Base-by-base conservation (phyloP, 2,888 invertebrate species). In the Drosophila suboccidentalis region DNA sequence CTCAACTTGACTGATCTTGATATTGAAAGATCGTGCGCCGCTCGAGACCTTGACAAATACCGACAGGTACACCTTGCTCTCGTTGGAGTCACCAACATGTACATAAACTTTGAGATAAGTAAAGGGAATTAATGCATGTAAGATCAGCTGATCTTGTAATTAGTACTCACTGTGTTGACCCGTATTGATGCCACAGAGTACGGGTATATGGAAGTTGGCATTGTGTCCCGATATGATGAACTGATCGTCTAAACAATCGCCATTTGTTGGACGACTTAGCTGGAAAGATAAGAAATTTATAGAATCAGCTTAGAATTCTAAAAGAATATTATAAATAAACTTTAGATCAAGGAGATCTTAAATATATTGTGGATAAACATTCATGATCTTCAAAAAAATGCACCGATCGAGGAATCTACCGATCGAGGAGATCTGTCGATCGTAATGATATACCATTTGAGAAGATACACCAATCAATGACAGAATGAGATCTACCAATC, bases 111-210 rank as follows among this genome's bases (percentile, higher is more conserved):
- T 13, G 94, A 92, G 11, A 6, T 4, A 1, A 55, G 29, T 13
- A 15, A 46, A 17, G 15, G 17, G 0, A 43, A 19, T 44, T 5
- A 13, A 3, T 43, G 6, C 2, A 2, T 8, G 2, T 0, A 11
- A 5, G 10, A 6, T 46, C 3, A 39, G 5, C 5, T 11, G 9
- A 10, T 29, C 1, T 0, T 3, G 0, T 4, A 6, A 0, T 4
- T 22, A 4, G 0, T 46, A 87, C 91, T 93, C 93, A 96, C 97
- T 93, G 83, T 96, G 96, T 90, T 96, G 96, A 13, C 96, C 96
- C 1, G 95, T 95, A 88, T 96, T 96, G 43, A 95, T 94, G 17
- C 97, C 97, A 89, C 97, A 97, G 22, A 97, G 92, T 5, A 94
- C 93, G 0, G 96, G 96, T 66, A 96, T 93, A n/a, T 94, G 91